Evolutionary conservation across 2,888 invertebrate genomes (phyloP), one percentile per base, ranked within the genome.

Genomic region (Cabera pusaria): DNA sequence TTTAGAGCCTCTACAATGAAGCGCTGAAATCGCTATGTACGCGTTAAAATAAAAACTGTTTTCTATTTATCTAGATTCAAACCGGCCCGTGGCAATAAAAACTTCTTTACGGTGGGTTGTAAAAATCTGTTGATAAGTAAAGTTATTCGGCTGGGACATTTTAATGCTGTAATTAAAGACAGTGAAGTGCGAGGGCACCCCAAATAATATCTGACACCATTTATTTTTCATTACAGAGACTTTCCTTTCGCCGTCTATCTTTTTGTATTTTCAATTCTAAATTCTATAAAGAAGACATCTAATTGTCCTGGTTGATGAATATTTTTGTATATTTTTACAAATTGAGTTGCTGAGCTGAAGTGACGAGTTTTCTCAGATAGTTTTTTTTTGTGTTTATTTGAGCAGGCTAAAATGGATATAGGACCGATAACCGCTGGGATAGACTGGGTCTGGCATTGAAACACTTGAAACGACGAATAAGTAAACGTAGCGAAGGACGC

Each of bases 81-180:
- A 26, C 11, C 24, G 17, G 26, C 9, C 26, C 23, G 17, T 14
- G 28, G 31, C 38, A 29, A 40, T 40, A 46, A 45, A 46, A 39
- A 20, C 43, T 54, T 54, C 40, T 43, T 48, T 48, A 41, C 26
- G 25, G 29, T 16, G 14, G 7, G 27, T 16, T 44, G 28, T 55
- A 52, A 51, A 53, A 42, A 11, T 44, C 42, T 32, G 19, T 28
- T 41, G 38, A 42, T 35, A 42, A 45, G 39, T 51, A 52, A 47
- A 46, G 37, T 48, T 46, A 46, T 52, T 52, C 46, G 31, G 28
- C 24, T 35, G 49, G 44, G 45, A 49, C 46, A 43, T 49, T 61
- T n/a, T 64, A 64, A 65, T 61, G 44, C 38, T 37, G 56, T 65
- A 67, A 72, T 72, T 68, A 70, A 66, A 66, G 43, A 44, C 49